A percentile compares a stretch with the other conserved stretches of the same genome.
Conservation (phyloP, 2,797 vertebrate genomes). For the Neosilurus mollespiculum region DNA sequence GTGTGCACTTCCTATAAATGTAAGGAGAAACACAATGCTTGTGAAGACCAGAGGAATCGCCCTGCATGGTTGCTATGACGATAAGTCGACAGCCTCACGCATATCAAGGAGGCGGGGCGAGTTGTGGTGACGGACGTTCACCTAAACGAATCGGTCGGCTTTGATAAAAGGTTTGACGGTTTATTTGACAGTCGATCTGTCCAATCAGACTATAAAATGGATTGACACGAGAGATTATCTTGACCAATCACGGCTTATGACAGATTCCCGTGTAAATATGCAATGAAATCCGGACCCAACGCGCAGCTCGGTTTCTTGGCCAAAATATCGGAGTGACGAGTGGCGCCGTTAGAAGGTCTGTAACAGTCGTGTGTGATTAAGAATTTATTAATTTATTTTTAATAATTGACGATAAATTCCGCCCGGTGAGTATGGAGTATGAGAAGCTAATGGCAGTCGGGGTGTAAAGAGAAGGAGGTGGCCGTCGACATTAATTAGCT, state of each 20-base stretch:
- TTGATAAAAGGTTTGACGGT: background rate
- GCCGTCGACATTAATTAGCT: conserved; percentile 19
- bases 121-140: background rate
- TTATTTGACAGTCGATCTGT: conserved; percentile 19
- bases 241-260: conserved; percentile 48
- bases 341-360: conserved; percentile 57
- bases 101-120: conserved; percentile 9
- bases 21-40: background rate
- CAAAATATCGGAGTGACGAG: conserved; percentile 46
- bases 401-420: background rate
- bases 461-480: background rate
- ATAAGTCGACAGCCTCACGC: background rate
- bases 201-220: conserved; percentile 44
- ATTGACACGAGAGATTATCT: background rate
- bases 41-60: background rate
- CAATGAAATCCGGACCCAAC: conserved; percentile 46
- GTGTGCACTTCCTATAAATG: background rate
- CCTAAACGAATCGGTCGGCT: conserved; percentile 4
- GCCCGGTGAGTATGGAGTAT: background rate
- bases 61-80: conserved; percentile 49
- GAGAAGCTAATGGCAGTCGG: background rate
- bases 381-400: background rate
- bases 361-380: background rate
- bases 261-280: conserved; percentile 15
- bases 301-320: conserved; percentile 39